A percentile compares a stretch with the other conserved stretches of the same genome.
Conservation (phyloP, 1,140 invertebrate species). For the Thrips palmi region DNA sequence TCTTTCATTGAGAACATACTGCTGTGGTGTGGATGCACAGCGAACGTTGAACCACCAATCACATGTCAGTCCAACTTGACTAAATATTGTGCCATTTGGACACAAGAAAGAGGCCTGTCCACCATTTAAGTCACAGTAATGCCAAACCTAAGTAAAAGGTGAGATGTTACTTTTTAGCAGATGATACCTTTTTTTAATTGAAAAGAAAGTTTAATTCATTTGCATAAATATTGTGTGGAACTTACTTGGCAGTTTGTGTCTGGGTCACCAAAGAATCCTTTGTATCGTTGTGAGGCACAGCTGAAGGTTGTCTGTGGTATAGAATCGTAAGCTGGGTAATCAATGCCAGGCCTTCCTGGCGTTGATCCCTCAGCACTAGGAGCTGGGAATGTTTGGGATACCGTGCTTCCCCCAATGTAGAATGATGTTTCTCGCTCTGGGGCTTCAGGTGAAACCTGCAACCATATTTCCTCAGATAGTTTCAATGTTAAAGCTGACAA, state of each 20-base stretch:
- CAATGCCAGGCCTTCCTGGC: conserved; percentile 55
- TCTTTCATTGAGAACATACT: conserved; percentile 73
- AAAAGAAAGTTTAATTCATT: conserved; percentile 7
- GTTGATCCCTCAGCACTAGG: conserved; percentile 47
- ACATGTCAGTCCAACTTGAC: conserved; percentile 65
- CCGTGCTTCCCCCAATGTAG: no score
- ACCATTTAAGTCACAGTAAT: conserved; percentile 79
- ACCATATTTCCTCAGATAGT: no score
- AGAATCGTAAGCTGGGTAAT: conserved; percentile 57
- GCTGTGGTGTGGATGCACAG: conserved; percentile 58
- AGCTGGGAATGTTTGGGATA: no score
- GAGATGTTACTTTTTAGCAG: no score
- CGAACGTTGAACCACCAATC: conserved; percentile 80
- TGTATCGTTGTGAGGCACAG: conserved; percentile 69
- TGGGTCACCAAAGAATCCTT: conserved; percentile 78
- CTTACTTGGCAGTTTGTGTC: conserved; percentile 64
- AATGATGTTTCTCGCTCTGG: no score
- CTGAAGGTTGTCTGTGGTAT: conserved; percentile 64
- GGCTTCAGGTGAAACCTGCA: no score
- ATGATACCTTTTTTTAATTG: no score
- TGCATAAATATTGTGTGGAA: conserved; percentile 2
- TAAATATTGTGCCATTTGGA: conserved; percentile 81
- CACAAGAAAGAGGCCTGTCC: conserved; percentile 79
- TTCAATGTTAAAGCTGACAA: no score
- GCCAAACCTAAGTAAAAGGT: conserved; percentile 58